A percentile compares a stretch with the other conserved stretches of the same genome.
Conservation (phyloP, 2,888 invertebrate species). For the Macroteleia sp. region DNA sequence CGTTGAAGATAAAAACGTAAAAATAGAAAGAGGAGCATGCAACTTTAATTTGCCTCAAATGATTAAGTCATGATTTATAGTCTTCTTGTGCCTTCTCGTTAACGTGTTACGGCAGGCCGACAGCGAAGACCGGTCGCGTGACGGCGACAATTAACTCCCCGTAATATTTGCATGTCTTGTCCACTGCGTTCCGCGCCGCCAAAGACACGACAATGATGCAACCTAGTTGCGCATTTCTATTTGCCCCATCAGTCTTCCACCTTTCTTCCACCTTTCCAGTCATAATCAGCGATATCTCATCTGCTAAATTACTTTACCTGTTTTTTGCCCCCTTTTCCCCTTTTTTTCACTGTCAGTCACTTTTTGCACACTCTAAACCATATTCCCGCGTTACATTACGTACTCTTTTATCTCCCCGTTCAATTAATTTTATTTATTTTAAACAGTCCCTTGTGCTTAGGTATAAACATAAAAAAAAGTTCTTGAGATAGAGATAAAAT, state of each 20-base stretch:
- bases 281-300: constrained; percentile 47
- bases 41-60: constrained; percentile 44
- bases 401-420: too few species aligned
- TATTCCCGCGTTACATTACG: background rate
- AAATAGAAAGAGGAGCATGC: constrained; percentile 35
- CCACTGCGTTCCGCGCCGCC: constrained; percentile 62
- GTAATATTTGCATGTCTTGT: constrained; percentile 71
- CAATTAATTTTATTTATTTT: too few species aligned
- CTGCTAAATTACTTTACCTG: constrained; percentile 41
- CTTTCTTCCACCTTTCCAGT: constrained; percentile 20
- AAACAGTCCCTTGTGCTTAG: too few species aligned
- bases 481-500: too few species aligned
- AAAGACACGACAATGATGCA: constrained; percentile 62
- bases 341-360: background rate
- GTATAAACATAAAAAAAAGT: too few species aligned
- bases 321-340: constrained; percentile 17
- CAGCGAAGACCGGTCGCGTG: constrained; percentile 70
- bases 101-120: constrained; percentile 51
- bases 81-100: constrained; percentile 50
- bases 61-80: constrained; percentile 54
- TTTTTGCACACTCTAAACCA: background rate
- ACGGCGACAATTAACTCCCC: constrained; percentile 71
- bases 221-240: constrained; percentile 60
- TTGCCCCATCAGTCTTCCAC: constrained; percentile 55
- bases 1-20: constrained; percentile 24